Evolutionary conservation across 1,140 invertebrate species (phyloP).

Genomic region (Temnothorax curvispinosus): DNA sequence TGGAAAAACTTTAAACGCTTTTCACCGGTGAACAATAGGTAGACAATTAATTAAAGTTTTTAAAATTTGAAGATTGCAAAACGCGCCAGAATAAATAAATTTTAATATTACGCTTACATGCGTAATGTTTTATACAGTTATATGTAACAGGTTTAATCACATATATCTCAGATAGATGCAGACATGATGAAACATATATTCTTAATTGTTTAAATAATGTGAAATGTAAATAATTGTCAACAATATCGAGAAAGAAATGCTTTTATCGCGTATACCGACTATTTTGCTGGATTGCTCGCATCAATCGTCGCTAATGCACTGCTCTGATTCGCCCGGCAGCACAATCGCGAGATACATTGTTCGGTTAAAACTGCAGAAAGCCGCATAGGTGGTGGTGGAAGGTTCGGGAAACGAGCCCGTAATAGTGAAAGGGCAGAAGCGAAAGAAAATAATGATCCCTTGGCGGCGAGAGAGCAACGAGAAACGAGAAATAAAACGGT

Average conservation of each 20-base stretch:
- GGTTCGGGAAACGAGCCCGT: neutral
- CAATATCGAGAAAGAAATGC: neutral
- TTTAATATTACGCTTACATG: neutral
- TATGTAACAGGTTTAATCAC: neutral
- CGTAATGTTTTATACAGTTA: neutral
- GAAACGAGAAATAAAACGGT: slow-evolving; percentile 16
- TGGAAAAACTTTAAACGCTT: neutral
- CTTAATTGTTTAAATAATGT: neutral
- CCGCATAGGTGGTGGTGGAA: slow-evolving; percentile 3
- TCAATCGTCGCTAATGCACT: slow-evolving; percentile 46
- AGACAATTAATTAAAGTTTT: neutral
- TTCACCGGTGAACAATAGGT: neutral
- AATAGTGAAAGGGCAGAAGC: slow-evolving; percentile 59
- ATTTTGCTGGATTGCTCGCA: slow-evolving; percentile 10
- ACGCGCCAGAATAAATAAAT: neutral
- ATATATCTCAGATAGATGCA: neutral
- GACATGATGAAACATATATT: neutral
- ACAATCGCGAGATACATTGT: slow-evolving; percentile 40
- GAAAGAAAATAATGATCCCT: slow-evolving; percentile 69
- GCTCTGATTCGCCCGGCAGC: neutral
- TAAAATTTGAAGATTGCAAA: neutral
- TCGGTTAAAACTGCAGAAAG: slow-evolving; percentile 46
- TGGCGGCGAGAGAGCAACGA: slow-evolving; percentile 18
- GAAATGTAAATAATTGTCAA: slow-evolving; percentile 5
- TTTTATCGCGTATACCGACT: neutral